Evolutionary conservation across 2,113 vertebrate species (phyloP).

Genomic region (Saguinus imperator): DNA sequence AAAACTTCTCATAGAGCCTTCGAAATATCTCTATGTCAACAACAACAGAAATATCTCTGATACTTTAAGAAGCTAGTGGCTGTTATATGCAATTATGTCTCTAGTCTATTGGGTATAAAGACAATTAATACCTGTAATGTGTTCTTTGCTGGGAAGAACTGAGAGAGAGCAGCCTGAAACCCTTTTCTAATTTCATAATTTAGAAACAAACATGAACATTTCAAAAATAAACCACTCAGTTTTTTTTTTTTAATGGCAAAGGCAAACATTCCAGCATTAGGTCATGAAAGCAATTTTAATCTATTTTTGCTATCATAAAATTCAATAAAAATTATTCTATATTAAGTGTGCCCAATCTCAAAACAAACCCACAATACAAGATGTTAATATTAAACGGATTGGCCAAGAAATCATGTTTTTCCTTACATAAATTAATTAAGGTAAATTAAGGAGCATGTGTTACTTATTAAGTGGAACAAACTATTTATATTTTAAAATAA

Average conservation of each 20-base stretch:
- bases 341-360: slow-evolving; percentile 48
- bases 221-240: slow-evolving; percentile 61
- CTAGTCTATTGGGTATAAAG: not conserved
- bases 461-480: not conserved
- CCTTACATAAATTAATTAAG: not conserved
- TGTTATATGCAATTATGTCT: not conserved
- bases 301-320: slow-evolving; percentile 57
- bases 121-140: not conserved
- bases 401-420: not conserved
- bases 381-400: not conserved
- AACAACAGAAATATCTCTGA: not conserved
- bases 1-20: not conserved
- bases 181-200: slow-evolving; percentile 12
- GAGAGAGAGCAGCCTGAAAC: not conserved
- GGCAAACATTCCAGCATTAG: slow-evolving; percentile 57
- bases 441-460: not conserved
- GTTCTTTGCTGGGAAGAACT: not conserved
- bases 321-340: slow-evolving; percentile 52
- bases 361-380: slow-evolving; percentile 29
- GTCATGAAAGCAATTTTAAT: slow-evolving; percentile 63
- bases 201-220: slow-evolving; percentile 36
- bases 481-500: not conserved
- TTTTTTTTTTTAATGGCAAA: slow-evolving; percentile 52
- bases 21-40: not conserved
- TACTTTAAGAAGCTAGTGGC: not conserved